These are phyloP conservation scores for Lasaia peninsularis DNA, from an alignment of 1,140 invertebrate genomes.

Conservation along the genomic window DNA sequence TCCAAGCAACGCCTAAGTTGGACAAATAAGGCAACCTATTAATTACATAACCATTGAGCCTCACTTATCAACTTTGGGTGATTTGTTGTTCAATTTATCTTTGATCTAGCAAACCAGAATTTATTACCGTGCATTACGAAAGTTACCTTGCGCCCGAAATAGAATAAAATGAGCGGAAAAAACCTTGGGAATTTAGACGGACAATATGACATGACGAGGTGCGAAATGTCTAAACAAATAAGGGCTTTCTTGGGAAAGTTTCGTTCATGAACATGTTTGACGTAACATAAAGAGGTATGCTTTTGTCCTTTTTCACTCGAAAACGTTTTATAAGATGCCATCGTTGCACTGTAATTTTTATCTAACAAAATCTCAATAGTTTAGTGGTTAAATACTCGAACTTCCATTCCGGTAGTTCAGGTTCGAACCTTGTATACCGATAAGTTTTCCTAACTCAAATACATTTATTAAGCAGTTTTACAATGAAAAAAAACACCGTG, in stretches of 20 bases:
- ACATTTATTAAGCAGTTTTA: too few species aligned
- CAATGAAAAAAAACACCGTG: too few species aligned
- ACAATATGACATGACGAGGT: conserved; percentile 9
- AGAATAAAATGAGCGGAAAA: background rate
- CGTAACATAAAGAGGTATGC: background rate
- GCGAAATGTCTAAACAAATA: conserved; percentile 6
- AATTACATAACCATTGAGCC: background rate
- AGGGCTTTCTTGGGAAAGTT: background rate
- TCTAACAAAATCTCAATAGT: too few species aligned
- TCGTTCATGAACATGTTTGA: background rate
- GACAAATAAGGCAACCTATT: background rate
- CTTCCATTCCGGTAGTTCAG: too few species aligned
- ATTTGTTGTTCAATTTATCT: conserved; percentile 8
- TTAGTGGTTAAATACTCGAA: too few species aligned
- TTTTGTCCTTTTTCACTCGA: background rate
- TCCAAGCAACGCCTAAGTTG: background rate
- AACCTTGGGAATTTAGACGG: conserved; percentile 1
- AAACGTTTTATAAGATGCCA: too few species aligned
- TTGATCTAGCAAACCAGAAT: background rate
- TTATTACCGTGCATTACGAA: background rate
- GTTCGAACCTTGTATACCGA: too few species aligned
- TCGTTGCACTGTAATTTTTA: too few species aligned
- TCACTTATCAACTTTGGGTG: background rate
- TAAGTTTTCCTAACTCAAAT: too few species aligned
- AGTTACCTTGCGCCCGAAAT: conserved; percentile 1